A percentile compares a stretch with the other conserved stretches of the same genome.
These are phyloP conservation scores for Poecile atricapillus DNA, from an alignment of 2,113 vertebrate species.

Conservation along the genomic window DNA sequence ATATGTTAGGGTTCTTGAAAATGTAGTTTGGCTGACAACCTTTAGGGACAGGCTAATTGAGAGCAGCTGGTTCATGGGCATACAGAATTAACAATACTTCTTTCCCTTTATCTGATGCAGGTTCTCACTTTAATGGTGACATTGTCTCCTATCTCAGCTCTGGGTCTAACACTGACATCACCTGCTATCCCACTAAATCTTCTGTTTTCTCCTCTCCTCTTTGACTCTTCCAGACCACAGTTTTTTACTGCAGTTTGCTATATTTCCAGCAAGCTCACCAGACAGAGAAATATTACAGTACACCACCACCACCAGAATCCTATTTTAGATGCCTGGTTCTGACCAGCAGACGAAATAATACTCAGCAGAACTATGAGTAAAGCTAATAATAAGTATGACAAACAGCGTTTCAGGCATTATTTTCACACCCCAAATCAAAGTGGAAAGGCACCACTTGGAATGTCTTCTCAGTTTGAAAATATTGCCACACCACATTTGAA, in stretches of 20 bases:
- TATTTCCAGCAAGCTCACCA: background rate
- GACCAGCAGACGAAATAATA: background rate
- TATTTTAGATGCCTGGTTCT: background rate
- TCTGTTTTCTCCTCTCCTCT: background rate
- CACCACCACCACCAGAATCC: background rate
- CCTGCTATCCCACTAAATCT: background rate
- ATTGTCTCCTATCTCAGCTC: background rate
- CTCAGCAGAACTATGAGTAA: background rate
- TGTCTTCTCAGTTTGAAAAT: background rate
- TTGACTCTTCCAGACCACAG: background rate
- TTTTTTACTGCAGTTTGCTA: background rate
- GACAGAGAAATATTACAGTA: background rate
- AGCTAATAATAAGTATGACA: background rate
- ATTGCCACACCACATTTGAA: background rate
- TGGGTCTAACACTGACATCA: background rate
- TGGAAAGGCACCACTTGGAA: background rate
- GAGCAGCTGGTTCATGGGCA: background rate
- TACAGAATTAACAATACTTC: background rate
- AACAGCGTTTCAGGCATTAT: background rate
- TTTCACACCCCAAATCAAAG: background rate
- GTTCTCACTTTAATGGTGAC: background rate
- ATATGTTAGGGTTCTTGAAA: background rate
- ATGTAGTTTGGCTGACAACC: background rate
- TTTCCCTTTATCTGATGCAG: background rate
- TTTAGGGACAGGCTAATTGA: background rate